These are phyloP conservation scores for Dermatophagoides farinae DNA, from an alignment of 1,140 invertebrate species.

Conservation along the genomic window DNA sequence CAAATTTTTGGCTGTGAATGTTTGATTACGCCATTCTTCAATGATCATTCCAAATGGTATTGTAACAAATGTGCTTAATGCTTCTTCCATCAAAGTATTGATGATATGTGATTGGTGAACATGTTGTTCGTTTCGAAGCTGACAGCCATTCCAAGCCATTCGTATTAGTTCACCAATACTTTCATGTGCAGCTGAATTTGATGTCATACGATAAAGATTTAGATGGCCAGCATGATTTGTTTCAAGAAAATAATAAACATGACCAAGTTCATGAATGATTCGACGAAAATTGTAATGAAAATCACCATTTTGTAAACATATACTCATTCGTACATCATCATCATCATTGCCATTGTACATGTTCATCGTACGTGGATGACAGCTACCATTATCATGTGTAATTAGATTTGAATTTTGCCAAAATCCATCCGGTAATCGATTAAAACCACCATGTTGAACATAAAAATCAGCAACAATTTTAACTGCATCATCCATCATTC, in stretches of 20 bases:
- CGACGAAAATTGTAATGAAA: background rate
- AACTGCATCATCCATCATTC: background rate
- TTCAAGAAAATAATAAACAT: background rate
- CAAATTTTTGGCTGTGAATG: background rate
- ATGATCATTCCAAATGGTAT: background rate
- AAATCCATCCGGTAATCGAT: background rate
- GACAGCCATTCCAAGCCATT: background rate
- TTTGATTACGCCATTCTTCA: background rate
- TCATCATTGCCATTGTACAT: background rate
- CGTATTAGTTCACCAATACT: background rate
- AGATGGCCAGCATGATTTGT: background rate
- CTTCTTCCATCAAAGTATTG: conserved; percentile 1
- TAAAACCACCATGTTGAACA: background rate
- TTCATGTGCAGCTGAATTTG: background rate
- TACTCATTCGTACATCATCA: background rate
- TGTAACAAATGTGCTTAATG: background rate
- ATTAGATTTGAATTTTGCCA: background rate
- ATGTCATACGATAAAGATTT: background rate
- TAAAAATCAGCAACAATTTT: background rate
- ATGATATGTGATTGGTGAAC: background rate
- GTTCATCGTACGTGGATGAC: background rate
- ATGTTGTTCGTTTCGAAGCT: background rate
- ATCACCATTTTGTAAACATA: background rate
- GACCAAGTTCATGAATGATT: background rate
- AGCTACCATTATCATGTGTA: background rate